These are phyloP conservation scores for Stenchaetothrips biformis DNA, from an alignment of 2,888 invertebrate genomes.

Conservation along the genomic window DNA sequence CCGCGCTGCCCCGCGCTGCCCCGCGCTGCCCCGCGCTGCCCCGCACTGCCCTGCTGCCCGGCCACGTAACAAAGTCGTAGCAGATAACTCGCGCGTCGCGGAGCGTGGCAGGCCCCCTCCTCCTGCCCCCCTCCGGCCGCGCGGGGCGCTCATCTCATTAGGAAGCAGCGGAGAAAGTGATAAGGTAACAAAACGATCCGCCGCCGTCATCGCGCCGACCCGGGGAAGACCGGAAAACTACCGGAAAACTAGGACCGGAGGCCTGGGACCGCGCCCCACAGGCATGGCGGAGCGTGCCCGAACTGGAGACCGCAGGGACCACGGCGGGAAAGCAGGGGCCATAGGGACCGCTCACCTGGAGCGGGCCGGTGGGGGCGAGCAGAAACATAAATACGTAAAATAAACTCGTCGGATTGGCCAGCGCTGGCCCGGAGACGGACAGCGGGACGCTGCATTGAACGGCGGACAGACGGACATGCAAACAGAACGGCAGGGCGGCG, in stretches of 20 bases:
- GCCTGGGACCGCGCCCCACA: background rate
- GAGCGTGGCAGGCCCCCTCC: background rate
- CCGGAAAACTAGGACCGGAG: background rate
- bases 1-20: too few relatives aligned
- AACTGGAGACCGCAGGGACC: background rate
- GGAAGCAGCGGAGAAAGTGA: background rate
- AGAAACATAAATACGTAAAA: too few relatives aligned
- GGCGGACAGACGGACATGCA: too few relatives aligned
- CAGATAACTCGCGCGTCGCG: constrained; percentile 4
- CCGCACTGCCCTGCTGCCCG: too few relatives aligned
- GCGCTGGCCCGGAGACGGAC: too few relatives aligned
- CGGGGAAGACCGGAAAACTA: background rate
- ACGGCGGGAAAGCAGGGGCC: background rate
- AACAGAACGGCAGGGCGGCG: too few relatives aligned
- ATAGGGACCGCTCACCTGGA: too few relatives aligned
- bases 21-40: too few relatives aligned
- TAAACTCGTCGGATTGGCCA: too few relatives aligned
- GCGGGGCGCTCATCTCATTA: constrained; percentile 1
- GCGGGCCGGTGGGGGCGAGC: too few relatives aligned
- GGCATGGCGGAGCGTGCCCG: background rate
- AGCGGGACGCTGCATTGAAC: too few relatives aligned
- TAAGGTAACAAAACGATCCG: constrained; percentile 19
- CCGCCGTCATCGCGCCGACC: background rate
- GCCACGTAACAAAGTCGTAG: constrained; percentile 15
- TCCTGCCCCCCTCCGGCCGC: background rate